phyloP scores from a whole-genome alignment of 35 echinoderm and acorn worm genomes.

The Holothuria glaberrima region DNA sequence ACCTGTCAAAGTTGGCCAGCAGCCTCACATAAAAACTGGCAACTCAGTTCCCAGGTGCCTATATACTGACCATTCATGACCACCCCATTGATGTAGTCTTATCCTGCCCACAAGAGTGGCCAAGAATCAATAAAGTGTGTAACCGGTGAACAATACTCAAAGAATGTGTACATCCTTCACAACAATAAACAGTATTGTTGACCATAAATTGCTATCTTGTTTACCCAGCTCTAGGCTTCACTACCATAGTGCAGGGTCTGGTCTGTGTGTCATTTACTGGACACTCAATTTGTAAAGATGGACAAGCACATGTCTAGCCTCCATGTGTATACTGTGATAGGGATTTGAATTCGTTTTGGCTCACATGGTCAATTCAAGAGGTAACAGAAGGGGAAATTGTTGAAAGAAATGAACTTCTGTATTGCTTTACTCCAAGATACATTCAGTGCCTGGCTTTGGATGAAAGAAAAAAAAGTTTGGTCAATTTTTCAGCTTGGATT shows the following conservation, averaged over 20 bases:
- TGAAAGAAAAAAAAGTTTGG: too few relatives aligned
- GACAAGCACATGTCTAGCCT: neutral
- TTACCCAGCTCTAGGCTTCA: neutral
- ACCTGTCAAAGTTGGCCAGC: too few relatives aligned
- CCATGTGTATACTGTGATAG: neutral
- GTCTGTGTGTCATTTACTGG: neutral
- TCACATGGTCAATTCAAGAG: too few relatives aligned
- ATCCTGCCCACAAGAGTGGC: neutral
- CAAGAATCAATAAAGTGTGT: constrained; percentile 8
- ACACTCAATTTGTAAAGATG: neutral
- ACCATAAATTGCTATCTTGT: neutral
- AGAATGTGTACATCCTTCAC: neutral
- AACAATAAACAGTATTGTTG: constrained; percentile 36
- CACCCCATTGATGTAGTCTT: too few relatives aligned
- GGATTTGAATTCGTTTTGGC: neutral
- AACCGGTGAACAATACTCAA: neutral
- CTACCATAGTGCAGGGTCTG: neutral
- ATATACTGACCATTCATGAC: neutral
- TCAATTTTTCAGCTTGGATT: too few relatives aligned
- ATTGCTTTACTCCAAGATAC: too few relatives aligned
- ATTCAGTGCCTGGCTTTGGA: too few relatives aligned
- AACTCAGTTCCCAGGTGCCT: neutral
- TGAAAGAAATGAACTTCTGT: too few relatives aligned
- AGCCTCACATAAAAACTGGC: too few relatives aligned
- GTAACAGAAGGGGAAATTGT: too few relatives aligned